Conservation (phyloP, 2,113 vertebrate genomes). For the Peucedramus taeniatus region DNA sequence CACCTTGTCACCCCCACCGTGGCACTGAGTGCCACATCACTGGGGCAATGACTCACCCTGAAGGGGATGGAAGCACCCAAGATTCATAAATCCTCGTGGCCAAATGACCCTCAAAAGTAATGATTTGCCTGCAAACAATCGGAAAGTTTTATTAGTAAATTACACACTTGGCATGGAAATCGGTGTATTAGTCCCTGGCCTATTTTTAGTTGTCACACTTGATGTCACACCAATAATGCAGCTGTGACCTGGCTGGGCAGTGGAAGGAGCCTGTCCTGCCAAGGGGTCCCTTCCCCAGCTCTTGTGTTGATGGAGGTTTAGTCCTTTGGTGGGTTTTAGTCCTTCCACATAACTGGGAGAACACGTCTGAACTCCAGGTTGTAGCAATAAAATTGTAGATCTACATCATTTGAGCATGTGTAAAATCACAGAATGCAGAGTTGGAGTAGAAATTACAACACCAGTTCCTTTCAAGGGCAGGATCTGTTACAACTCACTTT, state of each 20-base stretch:
- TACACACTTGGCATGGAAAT: neutral
- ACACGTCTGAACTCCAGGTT: neutral
- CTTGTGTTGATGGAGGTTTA: neutral
- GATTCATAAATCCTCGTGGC: neutral
- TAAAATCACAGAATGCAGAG: neutral
- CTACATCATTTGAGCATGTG: neutral
- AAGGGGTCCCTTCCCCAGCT: no score
- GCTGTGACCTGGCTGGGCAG: rapidly evolving
- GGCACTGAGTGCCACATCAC: neutral
- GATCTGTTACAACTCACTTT: neutral
- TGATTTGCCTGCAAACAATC: neutral
- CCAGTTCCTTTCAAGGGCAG: neutral
- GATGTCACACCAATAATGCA: neutral
- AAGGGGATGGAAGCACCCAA: neutral
- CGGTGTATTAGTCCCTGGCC: neutral
- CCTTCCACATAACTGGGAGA: neutral
- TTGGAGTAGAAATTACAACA: neutral
- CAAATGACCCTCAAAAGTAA: neutral
- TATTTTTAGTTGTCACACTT: neutral
- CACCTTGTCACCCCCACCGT: neutral
- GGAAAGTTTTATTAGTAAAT: neutral
- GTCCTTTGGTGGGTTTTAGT: neutral
- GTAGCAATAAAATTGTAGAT: neutral
- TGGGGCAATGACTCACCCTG: neutral
- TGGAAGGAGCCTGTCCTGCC: neutral